phyloP scores from a whole-genome alignment of 2,888 invertebrate genomes.

The Melieria omissa region DNA sequence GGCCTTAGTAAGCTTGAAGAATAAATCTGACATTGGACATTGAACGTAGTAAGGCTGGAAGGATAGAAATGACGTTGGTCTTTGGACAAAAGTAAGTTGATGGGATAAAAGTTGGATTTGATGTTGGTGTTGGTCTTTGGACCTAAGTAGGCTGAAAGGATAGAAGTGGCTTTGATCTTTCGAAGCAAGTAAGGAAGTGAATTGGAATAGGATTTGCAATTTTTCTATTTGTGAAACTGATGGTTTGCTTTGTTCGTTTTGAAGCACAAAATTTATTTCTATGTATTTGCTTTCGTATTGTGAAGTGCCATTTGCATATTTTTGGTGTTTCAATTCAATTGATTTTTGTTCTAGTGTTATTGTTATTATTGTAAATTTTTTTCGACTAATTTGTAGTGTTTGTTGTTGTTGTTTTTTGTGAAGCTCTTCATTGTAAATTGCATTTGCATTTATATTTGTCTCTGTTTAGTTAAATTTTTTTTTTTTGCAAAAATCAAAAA shows the following conservation, averaged over 20 bases:
- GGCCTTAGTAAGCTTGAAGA: too few species aligned
- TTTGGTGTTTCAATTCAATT: slow-evolving; percentile 25
- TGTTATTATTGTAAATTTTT: slow-evolving; percentile 39
- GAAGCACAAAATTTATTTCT: slow-evolving; percentile 40
- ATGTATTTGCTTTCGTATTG: slow-evolving; percentile 42
- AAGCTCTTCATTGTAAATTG: too few species aligned
- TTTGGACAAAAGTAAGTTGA: too few species aligned
- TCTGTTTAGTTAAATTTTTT: slow-evolving; percentile 33
- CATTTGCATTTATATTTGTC: slow-evolving; percentile 41
- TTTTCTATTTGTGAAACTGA: background rate
- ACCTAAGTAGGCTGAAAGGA: too few species aligned
- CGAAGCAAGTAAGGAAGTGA: too few species aligned
- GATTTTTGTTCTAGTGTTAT: slow-evolving; percentile 41
- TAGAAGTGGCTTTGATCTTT: too few species aligned
- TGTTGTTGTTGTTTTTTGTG: slow-evolving; percentile 43
- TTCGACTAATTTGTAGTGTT: slow-evolving; percentile 42
- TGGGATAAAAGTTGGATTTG: too few species aligned
- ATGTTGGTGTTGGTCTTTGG: too few species aligned
- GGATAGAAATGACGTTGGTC: too few species aligned
- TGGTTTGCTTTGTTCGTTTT: slow-evolving; percentile 48
- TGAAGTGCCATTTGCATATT: slow-evolving; percentile 12
- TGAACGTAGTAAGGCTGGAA: too few species aligned
- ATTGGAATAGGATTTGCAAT: background rate
- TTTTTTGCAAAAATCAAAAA: background rate
- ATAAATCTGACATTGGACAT: too few species aligned